These are phyloP conservation scores for Darevskia mixta DNA, from an alignment of 2,797 vertebrate genomes.

Conservation along the genomic window DNA sequence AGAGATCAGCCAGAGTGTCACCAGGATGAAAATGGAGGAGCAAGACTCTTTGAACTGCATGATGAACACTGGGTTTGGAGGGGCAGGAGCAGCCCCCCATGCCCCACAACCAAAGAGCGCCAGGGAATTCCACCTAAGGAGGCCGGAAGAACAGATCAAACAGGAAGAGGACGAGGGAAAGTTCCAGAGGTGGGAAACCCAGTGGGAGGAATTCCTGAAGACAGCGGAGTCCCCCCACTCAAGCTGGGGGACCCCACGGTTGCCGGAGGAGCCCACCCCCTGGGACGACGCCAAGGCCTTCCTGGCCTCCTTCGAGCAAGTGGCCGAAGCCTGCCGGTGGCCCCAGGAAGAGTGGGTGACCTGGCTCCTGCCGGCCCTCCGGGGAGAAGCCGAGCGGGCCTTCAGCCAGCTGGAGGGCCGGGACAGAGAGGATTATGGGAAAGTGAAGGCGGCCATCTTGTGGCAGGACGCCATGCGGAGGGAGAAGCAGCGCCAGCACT, in stretches of 20 bases:
- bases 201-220: neutral
- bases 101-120: neutral
- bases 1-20: neutral
- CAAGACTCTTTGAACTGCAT: neutral
- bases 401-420: neutral
- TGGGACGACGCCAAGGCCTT: neutral
- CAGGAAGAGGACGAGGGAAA: neutral
- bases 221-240: neutral
- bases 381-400: neutral
- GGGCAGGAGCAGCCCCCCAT: neutral
- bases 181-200: neutral
- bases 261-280: neutral
- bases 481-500: neutral
- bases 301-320: constrained; percentile 10
- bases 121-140: neutral
- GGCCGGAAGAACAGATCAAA: neutral
- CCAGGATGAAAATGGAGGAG: constrained; percentile 14
- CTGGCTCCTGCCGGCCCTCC: too few relatives aligned
- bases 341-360: neutral
- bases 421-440: neutral
- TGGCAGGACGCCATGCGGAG: neutral
- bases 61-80: neutral
- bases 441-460: neutral
- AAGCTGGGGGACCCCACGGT: neutral
- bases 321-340: constrained; percentile 2